A percentile compares a stretch with the other conserved stretches of the same genome.
Evolutionary conservation across 1,140 invertebrate species (phyloP).

Genomic region (Macrobrachium rosenbergii): DNA sequence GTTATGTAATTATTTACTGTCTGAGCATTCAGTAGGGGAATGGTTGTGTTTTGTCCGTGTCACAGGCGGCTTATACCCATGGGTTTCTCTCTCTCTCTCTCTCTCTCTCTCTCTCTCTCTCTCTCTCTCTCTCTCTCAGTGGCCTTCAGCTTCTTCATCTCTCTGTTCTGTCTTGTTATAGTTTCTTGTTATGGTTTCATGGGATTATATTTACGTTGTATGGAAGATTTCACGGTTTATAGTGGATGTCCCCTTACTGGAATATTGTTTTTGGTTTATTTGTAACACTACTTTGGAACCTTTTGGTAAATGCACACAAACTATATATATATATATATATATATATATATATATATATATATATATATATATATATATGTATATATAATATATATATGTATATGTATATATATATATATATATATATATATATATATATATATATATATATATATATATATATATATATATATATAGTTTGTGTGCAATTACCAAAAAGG

Average conservation of each 20-base stretch:
- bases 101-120: slow-evolving; percentile 1
- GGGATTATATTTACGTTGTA: too few relatives aligned
- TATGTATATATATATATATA: too few relatives aligned
- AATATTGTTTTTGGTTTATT: neutral
- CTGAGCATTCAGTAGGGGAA: slow-evolving; percentile 55
- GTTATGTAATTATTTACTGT: slow-evolving; percentile 64
- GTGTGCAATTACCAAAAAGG: too few relatives aligned
- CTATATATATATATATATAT: too few relatives aligned
- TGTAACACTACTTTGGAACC: too few relatives aligned
- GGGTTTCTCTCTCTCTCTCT: slow-evolving; percentile 6
- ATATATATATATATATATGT: neutral
- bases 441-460: neutral
- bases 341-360: neutral
- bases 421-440: neutral
- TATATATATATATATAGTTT: neutral
- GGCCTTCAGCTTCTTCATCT: neutral
- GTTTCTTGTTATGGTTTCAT: neutral
- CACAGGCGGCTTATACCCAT: slow-evolving; percentile 56
- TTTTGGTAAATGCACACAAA: too few relatives aligned
- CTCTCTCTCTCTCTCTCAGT: neutral
- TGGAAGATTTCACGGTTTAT: too few relatives aligned
- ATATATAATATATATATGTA: too few relatives aligned
- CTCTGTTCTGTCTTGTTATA: neutral
- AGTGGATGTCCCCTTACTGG: too few relatives aligned
- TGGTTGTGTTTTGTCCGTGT: slow-evolving; percentile 57